Evolutionary conservation across 2,797 vertebrate species (phyloP), one percentile per base, ranked within the genome.

Genomic region (Amblyraja radiata): DNA sequence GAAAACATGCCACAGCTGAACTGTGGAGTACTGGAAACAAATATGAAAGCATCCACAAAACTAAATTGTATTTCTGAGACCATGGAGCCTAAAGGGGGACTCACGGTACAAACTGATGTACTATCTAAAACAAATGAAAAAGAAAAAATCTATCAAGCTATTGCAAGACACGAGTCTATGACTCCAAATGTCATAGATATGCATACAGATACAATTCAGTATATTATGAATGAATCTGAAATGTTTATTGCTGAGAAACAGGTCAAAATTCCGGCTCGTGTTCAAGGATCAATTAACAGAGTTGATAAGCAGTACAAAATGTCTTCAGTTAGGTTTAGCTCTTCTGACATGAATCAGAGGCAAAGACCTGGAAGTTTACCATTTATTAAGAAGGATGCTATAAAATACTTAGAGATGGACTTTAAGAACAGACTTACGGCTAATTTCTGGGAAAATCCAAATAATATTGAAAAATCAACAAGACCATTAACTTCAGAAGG

Each of bases 401-500:
- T 93, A 23, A 36, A 68, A 6, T 65, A 36, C n/a, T 65, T 93
- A 10, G 93, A 93, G 63, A 79, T 39, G 36, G 81, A 93, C 18
- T 65, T 91, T 28, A 91, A 91, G 68, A 54, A 91, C 10, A 91
- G 25, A 91, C 63, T 61, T 25, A 25, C 68, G 13, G 25, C 32
- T 6, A 14, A 65, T 91, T 61, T 91, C 88, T 32, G 14, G 25
- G 88, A 61, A 68, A 32, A 91, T 58, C 39, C n/a, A 21, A 91
- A 58, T 25, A 58, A 25, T 28, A 65, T 65, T 65, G 68, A 65
- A 91, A n/a, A 0, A 36, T 6, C 88, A 91, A 25, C 18, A 61
- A 16, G 18, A 91, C n/a, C 28, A 7, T 91, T 91, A 25, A 63
- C 63, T 91, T 25, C 88, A 65, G 14, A 91, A 91, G 54, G 58